Conservation (phyloP, 2,888 invertebrate genomes). For the Nomada fabriciana region DNA sequence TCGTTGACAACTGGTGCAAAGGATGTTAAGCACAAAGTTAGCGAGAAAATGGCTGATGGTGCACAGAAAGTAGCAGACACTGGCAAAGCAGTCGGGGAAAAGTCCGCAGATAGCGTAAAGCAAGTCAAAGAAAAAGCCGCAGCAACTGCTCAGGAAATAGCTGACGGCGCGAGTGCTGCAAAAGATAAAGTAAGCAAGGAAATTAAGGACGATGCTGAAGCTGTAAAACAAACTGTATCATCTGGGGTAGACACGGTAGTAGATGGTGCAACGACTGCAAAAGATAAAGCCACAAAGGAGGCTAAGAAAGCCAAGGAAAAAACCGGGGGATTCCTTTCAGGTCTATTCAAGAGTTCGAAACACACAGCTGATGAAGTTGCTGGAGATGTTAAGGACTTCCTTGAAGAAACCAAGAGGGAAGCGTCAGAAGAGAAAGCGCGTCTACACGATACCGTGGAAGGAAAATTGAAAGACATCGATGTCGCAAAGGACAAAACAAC, state of each 20-base stretch:
- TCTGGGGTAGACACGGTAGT: conserved; percentile 60
- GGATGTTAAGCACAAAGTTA: conserved; percentile 49
- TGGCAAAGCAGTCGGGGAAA: conserved; percentile 84
- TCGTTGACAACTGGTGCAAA: conserved; percentile 52
- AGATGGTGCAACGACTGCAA: conserved; percentile 13
- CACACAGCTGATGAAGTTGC: conserved; percentile 66
- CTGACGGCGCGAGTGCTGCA: conserved; percentile 56
- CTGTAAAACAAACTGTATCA: conserved; percentile 57
- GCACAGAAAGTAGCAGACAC: conserved; percentile 79
- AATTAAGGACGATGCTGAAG: conserved; percentile 38
- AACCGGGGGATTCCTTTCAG: conserved; percentile 67
- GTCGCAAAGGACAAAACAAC: conserved; percentile 61
- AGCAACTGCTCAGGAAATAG: conserved; percentile 42
- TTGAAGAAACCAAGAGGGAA: conserved; percentile 84
- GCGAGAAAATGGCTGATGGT: conserved; percentile 48
- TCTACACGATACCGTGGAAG: conserved; percentile 58
- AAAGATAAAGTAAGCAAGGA: conserved; percentile 42
- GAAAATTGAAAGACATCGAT: conserved; percentile 48
- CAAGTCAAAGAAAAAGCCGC: conserved; percentile 45
- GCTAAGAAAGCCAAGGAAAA: conserved; percentile 73
- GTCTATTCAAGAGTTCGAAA: conserved; percentile 69
- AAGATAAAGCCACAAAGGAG: conserved; percentile 59
- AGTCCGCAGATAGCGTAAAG: conserved; percentile 44
- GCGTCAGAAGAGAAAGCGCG: conserved; percentile 45
- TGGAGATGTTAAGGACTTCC: conserved; percentile 82